Evolutionary conservation across 92 coral and sea anemone genomes (phyloP), one percentile per base, ranked within the genome.

Genomic region (Porites rus): DNA sequence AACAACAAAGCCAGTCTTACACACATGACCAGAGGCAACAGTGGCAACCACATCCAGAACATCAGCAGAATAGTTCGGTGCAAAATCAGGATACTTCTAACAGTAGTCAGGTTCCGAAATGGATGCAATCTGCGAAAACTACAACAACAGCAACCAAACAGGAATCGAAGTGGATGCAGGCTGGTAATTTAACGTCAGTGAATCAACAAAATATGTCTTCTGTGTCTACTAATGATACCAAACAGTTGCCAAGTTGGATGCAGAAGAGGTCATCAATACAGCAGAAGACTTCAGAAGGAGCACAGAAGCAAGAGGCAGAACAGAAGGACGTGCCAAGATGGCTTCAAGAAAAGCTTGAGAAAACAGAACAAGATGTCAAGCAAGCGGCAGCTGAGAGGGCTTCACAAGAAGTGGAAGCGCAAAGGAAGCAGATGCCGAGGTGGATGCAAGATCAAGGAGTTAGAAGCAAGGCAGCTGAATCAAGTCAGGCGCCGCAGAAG

Each of bases 391-490:
- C 46, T 28, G 56, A 79, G 80, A 75, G 52, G 69, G 85, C 85
- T 25, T 67, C 71, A 4, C 67, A 63, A 51, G 87, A 64, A 43
- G 74, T 74, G 56, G 72, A 28, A 0, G 71, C 78, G 43, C 70
- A 43, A 43, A 70, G 72, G 65, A 69, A 86, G n/a, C 81, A 87
- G 19, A 17, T 88, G 62, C 98, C 98, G 50, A 95, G 91, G 53
- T 95, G 98, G 98, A 64, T 90, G 51, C 94, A 92, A 51, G 87
- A 69, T 3, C 25, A 81, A 8, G 59, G 11, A 28, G 69, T 10
- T 69, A 87, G 14, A 54, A 66, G 21, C 6, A 22, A 20, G 12
- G 69, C 70, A 59, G 68, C 38, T 25, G 65, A 54, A 46, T 62
- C 79, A 69, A 18, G 65, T 51, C 80, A 51, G n/a, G 31, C 16